These are phyloP conservation scores for Monochamus saltuarius DNA, from an alignment of 1,140 invertebrate genomes.

Conservation along the genomic window DNA sequence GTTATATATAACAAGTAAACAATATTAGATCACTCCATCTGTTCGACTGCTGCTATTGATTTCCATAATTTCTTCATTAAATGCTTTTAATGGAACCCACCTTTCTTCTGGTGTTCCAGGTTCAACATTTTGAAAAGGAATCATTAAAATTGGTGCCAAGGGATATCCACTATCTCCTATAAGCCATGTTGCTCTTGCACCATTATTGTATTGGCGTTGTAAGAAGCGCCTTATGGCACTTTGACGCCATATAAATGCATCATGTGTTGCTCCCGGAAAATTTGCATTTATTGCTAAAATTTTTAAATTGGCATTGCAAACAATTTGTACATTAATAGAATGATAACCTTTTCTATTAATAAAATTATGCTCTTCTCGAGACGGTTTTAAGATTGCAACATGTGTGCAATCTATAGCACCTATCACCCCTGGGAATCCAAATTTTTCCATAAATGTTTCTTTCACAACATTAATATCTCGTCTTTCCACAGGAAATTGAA, in stretches of 20 bases:
- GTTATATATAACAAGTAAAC: no score
- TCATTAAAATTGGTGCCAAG: constrained; percentile 23
- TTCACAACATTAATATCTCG: no score
- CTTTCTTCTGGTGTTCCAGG: constrained; percentile 16
- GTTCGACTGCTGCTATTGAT: no score
- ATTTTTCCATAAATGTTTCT: constrained; percentile 18
- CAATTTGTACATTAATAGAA: constrained; percentile 34
- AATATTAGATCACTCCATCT: no score
- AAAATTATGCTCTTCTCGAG: constrained; percentile 17
- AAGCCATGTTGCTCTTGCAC: constrained; percentile 18
- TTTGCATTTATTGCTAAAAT: constrained; percentile 17
- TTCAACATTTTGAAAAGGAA: constrained; percentile 12
- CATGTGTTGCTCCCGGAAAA: constrained; percentile 13
- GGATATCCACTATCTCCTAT: constrained; percentile 32
- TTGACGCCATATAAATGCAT: constrained; percentile 11
- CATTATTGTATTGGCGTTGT: not conserved
- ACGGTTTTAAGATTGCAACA: constrained; percentile 18
- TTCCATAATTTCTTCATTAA: no score
- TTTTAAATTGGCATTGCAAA: constrained; percentile 27
- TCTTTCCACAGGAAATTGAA: no score
- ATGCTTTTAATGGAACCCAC: no score
- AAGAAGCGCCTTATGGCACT: not conserved
- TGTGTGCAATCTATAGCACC: constrained; percentile 4
- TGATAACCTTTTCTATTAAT: constrained; percentile 35
- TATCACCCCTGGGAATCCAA: constrained; percentile 9